These are phyloP conservation scores for Poeciliopsis paucimaculata DNA, from an alignment of 2,797 vertebrate genomes.

Conservation along the genomic window DNA sequence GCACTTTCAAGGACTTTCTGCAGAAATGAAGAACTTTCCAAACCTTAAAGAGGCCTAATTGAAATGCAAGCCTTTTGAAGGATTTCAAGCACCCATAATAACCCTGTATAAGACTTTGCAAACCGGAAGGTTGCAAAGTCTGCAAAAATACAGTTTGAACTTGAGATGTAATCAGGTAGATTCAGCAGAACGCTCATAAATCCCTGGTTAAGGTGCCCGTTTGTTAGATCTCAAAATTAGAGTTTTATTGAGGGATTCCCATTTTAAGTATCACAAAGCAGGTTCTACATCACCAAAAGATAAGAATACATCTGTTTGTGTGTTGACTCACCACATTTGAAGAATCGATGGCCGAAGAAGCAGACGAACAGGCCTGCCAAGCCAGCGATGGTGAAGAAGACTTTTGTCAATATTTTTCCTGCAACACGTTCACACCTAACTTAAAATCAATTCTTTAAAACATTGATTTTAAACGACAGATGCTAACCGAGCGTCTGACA, in stretches of 20 bases:
- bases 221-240: not conserved
- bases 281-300: not conserved
- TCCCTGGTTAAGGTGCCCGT: not conserved
- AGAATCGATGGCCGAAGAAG: conserved; percentile 93
- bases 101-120: not conserved
- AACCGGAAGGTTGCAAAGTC: too few species aligned
- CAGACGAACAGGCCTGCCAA: conserved; percentile 92
- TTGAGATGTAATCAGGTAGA: not conserved
- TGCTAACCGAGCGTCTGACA: conserved; percentile 88
- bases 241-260: not conserved
- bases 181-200: not conserved
- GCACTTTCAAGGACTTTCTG: too few species aligned
- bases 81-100: too few species aligned
- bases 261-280: not conserved
- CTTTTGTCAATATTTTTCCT: conserved; percentile 89
- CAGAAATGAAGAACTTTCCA: too few species aligned
- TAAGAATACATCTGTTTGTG: not conserved
- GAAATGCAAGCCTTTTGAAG: too few species aligned
- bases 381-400: conserved; percentile 88
- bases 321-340: conserved; percentile 89
- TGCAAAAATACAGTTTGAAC: not conserved
- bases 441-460: not conserved
- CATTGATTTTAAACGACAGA: not conserved
- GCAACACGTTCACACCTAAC: conserved; percentile 18
- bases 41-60: too few species aligned